phyloP scores from a whole-genome alignment of 2,113 vertebrate species.

The Poeciliopsis prolifica region DNA sequence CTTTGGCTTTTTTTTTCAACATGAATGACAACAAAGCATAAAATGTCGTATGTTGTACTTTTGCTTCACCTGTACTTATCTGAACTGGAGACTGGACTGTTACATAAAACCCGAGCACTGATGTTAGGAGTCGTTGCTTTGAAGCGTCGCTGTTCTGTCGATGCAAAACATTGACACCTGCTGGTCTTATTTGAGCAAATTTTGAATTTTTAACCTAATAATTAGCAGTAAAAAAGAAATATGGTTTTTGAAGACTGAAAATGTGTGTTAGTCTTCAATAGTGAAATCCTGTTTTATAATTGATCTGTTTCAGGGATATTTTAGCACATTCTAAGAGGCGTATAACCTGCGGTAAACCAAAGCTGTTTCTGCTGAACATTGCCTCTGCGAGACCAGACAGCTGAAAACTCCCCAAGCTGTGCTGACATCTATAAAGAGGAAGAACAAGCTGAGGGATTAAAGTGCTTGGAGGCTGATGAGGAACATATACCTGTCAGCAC shows the following conservation, averaged over 20 bases:
- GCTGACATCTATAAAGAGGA: constrained; percentile 25
- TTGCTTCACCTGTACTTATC: neutral
- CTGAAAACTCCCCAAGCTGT: constrained; percentile 12
- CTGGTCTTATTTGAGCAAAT: neutral
- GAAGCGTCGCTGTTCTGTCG: neutral
- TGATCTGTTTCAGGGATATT: constrained; percentile 5
- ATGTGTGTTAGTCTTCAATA: neutral
- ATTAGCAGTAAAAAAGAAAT: constrained; percentile 9
- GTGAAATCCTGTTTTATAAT: neutral
- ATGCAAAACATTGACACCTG: neutral
- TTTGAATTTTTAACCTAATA: neutral
- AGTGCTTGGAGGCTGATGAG: neutral
- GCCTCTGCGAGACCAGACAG: constrained; percentile 29
- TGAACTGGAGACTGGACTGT: neutral
- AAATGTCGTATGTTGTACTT: neutral
- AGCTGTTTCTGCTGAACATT: constrained; percentile 18
- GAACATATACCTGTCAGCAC: neutral
- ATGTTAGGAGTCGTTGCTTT: neutral
- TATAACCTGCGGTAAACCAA: neutral
- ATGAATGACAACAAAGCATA: neutral
- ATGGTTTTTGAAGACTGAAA: constrained; percentile 8
- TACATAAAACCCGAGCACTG: neutral
- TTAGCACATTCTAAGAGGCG: constrained; percentile 25
- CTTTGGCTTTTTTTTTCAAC: neutral
- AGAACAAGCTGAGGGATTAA: neutral